Base-by-base conservation (phyloP, 1,140 invertebrate genomes). In the Pristionchus pacificus region DNA sequence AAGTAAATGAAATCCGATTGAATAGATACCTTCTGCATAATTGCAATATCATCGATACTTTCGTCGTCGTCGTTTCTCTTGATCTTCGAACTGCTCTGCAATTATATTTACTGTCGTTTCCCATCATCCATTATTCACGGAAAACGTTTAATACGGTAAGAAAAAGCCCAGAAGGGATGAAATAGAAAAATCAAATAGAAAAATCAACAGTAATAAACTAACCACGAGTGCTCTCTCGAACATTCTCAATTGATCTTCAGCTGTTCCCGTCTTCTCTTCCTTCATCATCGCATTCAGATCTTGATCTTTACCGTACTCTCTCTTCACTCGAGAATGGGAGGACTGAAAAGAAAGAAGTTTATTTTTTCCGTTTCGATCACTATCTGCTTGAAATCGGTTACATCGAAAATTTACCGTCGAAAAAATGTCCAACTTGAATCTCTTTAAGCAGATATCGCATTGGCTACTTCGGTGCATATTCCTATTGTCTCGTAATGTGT, bases 31-130 rank as follows among this genome's bases (percentile, higher is more conserved):
- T 49, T 49, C 38, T 89, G 89, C 79, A 89, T 90, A 29, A 90
- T 88, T 82, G 95, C 93, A 76, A 93, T 88, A 81, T 95, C 93
- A 85, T 95, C 93, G 67, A 94, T 86, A 83, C 93, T 90, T 81
- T 86, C 85, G 38, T 89, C 88, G n/a, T n/a, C n/a, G 87, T 90
- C 87, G 87, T 91, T 81, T n/a, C 60, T 27, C 14, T 71, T 71
- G 33, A 80, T 80, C 76, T 74, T 67, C 27, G 60, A 58, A 49
- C 79, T 77, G 68, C 74, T 68, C 60, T 62, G 65, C 24, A 72
- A 61, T 59, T 60, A 30, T 28, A 65, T 58, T 63, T 73, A 27
- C 32, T 61, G 28, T 49, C 28, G 59, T 27, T 28, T 75, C 33
- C 38, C 63, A 64, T 55, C 66, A 69, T 62, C 33, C 14, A 57